These are phyloP conservation scores for Orchestia grillus DNA, from an alignment of 1,140 invertebrate genomes.

Conservation along the genomic window DNA sequence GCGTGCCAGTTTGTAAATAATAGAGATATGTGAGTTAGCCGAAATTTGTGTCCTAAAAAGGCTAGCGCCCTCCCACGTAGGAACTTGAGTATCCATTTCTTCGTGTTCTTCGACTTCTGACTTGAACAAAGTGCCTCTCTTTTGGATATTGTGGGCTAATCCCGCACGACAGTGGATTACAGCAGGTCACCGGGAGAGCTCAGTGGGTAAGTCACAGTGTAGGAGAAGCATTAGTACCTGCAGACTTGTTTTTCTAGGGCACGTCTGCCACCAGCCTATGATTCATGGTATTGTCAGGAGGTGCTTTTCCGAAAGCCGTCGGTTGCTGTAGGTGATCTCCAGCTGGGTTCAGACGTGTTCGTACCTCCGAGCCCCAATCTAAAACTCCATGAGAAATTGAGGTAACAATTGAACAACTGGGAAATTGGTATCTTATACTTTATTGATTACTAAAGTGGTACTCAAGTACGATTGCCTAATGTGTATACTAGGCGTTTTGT, in stretches of 20 bases:
- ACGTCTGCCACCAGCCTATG: background rate
- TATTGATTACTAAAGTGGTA: background rate
- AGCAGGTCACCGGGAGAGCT: background rate
- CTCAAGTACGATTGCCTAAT: too few relatives aligned
- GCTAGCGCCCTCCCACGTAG: background rate
- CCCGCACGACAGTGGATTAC: background rate
- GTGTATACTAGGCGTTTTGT: background rate
- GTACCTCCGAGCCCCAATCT: background rate
- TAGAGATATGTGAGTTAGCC: background rate
- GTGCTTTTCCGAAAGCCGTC: background rate
- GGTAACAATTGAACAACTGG: background rate
- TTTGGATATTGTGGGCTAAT: slow-evolving; percentile 6
- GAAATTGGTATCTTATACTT: background rate
- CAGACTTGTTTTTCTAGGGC: background rate
- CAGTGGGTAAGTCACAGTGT: slow-evolving; percentile 7
- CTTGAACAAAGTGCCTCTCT: background rate
- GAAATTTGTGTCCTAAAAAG: background rate
- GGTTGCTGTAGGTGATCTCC: background rate
- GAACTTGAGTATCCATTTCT: background rate
- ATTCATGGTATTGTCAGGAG: background rate
- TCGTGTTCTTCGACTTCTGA: background rate
- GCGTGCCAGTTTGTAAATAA: background rate
- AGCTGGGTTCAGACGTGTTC: background rate
- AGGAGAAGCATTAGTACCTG: background rate
- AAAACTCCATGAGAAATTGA: background rate